Evolutionary conservation across 2,888 invertebrate species (phyloP).

Genomic region (Patella ulyssiponensis): DNA sequence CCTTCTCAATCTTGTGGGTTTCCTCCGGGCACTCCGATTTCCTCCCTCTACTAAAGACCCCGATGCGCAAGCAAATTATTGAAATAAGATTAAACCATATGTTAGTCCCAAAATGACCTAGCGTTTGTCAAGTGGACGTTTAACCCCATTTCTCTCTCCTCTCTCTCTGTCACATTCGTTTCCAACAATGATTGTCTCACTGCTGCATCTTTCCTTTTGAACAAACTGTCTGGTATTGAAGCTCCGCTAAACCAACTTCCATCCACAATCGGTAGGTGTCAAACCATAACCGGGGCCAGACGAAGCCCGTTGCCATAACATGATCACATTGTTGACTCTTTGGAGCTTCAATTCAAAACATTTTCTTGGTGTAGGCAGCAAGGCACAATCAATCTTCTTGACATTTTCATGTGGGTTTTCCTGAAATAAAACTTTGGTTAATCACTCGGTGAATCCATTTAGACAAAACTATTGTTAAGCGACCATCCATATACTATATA

Average conservation of each 20-base stretch:
- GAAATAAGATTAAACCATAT: too few relatives aligned
- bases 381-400: not conserved
- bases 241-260: not conserved
- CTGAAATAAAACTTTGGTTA: conserved; percentile 14
- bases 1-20: too few relatives aligned
- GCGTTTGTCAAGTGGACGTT: too few relatives aligned
- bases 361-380: not conserved
- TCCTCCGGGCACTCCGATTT: too few relatives aligned
- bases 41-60: too few relatives aligned
- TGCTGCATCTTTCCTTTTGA: not conserved
- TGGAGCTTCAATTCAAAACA: not conserved
- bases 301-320: not conserved
- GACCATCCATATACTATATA: too few relatives aligned
- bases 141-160: too few relatives aligned
- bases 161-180: not conserved
- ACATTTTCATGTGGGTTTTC: not conserved
- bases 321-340: not conserved
- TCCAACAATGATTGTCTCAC: not conserved
- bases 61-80: too few relatives aligned
- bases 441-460: not conserved
- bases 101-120: too few relatives aligned
- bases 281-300: not conserved
- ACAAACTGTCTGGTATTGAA: not conserved
- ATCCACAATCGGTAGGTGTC: not conserved
- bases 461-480: too few relatives aligned